phyloP scores from a whole-genome alignment of 1,140 invertebrate species.

The Aphaenogaster ashmeadi region DNA sequence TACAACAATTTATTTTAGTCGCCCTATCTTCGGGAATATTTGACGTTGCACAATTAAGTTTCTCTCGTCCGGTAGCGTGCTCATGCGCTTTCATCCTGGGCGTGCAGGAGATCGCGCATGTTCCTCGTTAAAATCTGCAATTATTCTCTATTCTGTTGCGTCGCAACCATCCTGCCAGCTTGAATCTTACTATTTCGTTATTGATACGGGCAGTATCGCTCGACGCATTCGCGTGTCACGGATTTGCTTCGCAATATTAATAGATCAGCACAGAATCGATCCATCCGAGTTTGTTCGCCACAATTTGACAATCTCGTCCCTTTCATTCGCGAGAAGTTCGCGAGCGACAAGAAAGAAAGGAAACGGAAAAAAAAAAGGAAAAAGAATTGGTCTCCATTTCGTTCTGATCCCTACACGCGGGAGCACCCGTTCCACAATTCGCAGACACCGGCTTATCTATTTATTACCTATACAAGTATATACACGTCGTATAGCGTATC shows the following conservation, averaged over 20 bases:
- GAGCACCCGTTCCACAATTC: slow-evolving; percentile 42
- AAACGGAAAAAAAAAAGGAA: not conserved
- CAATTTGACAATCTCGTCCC: not conserved
- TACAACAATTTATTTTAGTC: slow-evolving; percentile 79
- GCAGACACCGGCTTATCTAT: slow-evolving; percentile 48
- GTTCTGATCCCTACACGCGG: slow-evolving; percentile 40
- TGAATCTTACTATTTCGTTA: slow-evolving; percentile 51
- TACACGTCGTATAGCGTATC: slow-evolving; percentile 78
- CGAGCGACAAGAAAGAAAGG: not conserved
- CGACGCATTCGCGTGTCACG: not conserved
- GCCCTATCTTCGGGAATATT: slow-evolving; percentile 41
- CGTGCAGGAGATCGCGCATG: not conserved
- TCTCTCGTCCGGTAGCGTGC: not conserved
- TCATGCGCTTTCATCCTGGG: not conserved
- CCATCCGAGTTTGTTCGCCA: not conserved
- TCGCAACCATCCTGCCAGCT: not conserved
- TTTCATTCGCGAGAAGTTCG: slow-evolving; percentile 3
- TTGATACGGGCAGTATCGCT: not conserved
- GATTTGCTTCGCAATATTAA: slow-evolving; percentile 7
- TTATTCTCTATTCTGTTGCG: not conserved
- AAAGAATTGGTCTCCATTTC: slow-evolving; percentile 68
- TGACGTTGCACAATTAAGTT: slow-evolving; percentile 55
- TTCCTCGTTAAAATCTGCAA: slow-evolving; percentile 9
- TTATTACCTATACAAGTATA: slow-evolving; percentile 85
- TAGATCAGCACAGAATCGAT: slow-evolving; percentile 34